Percentiles rank a stretch among this genome's conserved stretches.
phyloP scores from a whole-genome alignment of 2,113 vertebrate species.

The Lycaon pictus region DNA sequence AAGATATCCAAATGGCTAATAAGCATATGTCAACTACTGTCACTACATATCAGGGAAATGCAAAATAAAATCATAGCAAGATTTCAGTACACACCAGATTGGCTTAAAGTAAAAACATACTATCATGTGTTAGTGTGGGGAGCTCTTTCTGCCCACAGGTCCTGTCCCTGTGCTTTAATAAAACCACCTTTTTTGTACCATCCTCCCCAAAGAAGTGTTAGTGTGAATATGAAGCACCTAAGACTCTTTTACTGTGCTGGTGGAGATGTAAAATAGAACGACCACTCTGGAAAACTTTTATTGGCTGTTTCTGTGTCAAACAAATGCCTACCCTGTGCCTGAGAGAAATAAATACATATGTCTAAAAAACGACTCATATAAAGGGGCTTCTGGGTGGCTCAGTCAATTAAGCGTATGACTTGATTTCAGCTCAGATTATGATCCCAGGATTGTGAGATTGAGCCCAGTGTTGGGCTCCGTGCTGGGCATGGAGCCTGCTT shows the following conservation, averaged over 20 bases:
- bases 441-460: background rate
- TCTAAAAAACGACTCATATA: background rate
- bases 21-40: background rate
- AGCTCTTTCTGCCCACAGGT: background rate
- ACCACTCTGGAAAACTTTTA: background rate
- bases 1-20: background rate
- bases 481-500: background rate
- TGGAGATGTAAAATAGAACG: background rate
- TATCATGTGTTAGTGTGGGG: background rate
- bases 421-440: background rate
- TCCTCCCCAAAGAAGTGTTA: background rate
- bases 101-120: constrained; percentile 2
- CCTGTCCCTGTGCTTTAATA: background rate
- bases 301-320: background rate
- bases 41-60: constrained; percentile 34
- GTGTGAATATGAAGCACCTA: background rate
- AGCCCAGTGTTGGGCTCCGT: background rate
- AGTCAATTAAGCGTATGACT: background rate
- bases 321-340: background rate
- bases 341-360: background rate
- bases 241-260: background rate
- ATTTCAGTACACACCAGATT: constrained; percentile 13
- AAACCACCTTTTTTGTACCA: background rate
- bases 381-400: background rate
- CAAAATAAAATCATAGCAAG: background rate